These are phyloP conservation scores for Syngnathus typhle DNA, from an alignment of 2,113 vertebrate species.

Conservation along the genomic window DNA sequence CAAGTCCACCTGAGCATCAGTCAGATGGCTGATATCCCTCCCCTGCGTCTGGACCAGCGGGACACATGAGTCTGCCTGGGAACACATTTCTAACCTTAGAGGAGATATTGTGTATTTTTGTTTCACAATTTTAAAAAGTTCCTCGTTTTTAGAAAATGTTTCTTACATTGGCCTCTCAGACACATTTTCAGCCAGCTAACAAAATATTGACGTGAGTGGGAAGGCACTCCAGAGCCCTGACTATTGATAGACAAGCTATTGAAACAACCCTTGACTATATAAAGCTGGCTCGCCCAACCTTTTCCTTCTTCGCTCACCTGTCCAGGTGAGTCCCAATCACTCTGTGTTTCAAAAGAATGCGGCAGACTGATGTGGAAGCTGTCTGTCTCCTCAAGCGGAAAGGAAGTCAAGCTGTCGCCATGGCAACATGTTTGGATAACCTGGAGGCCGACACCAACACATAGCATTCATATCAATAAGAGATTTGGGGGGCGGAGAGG, in stretches of 20 bases:
- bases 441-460: constrained; percentile 18
- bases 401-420: constrained; percentile 31
- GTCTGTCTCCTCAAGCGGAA: constrained; percentile 62
- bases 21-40: constrained; percentile 67
- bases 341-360: constrained; percentile 51
- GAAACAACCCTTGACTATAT: background rate
- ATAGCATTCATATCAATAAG: background rate
- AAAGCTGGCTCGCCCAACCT: background rate
- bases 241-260: too few relatives aligned
- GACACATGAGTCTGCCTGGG: constrained; percentile 18
- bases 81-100: background rate
- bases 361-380: constrained; percentile 71
- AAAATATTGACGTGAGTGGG: too few relatives aligned
- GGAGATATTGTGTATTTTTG: background rate
- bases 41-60: constrained; percentile 35
- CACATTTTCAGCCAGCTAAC: too few relatives aligned
- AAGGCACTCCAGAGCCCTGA: too few relatives aligned
- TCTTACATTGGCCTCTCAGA: background rate
- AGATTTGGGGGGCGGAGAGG: background rate
- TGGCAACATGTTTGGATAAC: constrained; percentile 75
- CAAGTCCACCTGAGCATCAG: constrained; percentile 70
- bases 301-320: constrained; percentile 3
- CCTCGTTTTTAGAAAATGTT: background rate
- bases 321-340: constrained; percentile 31
- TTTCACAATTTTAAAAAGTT: background rate